Evolutionary conservation across 2,797 vertebrate species (phyloP).

Genomic region (Dendrocincla tyrannina): DNA sequence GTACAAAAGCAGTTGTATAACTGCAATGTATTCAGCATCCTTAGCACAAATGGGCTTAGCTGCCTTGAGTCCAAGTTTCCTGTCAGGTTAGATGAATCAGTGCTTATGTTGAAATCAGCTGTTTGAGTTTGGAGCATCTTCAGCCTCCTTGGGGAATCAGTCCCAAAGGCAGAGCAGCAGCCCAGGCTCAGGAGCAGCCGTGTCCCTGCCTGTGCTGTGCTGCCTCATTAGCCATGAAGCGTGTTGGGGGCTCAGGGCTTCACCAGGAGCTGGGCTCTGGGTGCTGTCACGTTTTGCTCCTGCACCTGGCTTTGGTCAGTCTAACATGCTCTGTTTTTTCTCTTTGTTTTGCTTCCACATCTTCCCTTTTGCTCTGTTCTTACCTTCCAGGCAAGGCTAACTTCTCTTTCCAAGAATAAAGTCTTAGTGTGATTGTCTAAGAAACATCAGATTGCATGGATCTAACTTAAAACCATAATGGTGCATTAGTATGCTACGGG

Average conservation of each 20-base stretch:
- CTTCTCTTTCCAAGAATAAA: neutral
- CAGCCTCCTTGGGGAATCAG: rapidly evolving
- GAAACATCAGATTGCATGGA: neutral
- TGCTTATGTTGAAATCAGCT: neutral
- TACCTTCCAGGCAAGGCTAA: neutral
- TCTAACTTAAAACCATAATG: neutral
- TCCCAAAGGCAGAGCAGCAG: neutral
- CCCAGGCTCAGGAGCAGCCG: neutral
- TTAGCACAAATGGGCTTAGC: neutral
- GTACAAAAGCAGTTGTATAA: neutral
- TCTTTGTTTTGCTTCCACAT: neutral
- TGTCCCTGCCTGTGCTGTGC: neutral
- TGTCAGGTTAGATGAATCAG: neutral
- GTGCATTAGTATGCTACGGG: neutral
- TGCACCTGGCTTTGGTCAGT: neutral
- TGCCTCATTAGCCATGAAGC: rapidly evolving
- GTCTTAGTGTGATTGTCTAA: neutral
- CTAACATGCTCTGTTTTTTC: neutral
- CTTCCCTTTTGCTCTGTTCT: neutral
- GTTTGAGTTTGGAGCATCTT: neutral
- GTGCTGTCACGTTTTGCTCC: rapidly evolving
- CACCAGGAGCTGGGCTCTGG: neutral
- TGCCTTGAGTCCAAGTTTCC: neutral
- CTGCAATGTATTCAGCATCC: neutral
- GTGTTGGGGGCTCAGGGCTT: rapidly evolving